Percentiles rank a stretch among this genome's conserved stretches.
phyloP scores from a whole-genome alignment of 1,140 invertebrate species.

The Choristoneura fumiferana region DNA sequence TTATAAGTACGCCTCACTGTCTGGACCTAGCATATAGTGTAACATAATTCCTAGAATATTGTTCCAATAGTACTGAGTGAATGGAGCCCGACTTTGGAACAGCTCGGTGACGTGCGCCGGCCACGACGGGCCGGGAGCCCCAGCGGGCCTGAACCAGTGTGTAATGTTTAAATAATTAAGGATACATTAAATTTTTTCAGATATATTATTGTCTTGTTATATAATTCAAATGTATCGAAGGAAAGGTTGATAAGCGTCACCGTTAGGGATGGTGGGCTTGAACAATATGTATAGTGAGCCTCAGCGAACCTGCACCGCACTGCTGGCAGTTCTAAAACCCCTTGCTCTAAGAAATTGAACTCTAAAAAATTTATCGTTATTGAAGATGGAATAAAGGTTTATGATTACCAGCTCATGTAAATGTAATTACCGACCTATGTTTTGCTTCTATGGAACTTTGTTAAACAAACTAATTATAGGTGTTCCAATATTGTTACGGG shows the following conservation, averaged over 20 bases:
- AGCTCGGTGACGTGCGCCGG: constrained; percentile 29
- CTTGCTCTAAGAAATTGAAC: constrained; percentile 58
- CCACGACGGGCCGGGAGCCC: constrained; percentile 23
- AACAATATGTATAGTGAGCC: constrained; percentile 66
- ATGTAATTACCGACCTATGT: constrained; percentile 65
- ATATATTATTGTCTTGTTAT: constrained; percentile 78
- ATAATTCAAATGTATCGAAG: constrained; percentile 73
- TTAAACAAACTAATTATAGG: constrained; percentile 72
- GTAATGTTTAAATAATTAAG: constrained; percentile 73
- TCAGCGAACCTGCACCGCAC: constrained; percentile 35
- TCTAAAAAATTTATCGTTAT: constrained; percentile 70
- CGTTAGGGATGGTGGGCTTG: constrained; percentile 56
- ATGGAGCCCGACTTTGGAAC: constrained; percentile 56
- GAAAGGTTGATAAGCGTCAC: constrained; percentile 59
- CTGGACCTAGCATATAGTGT: constrained; percentile 44
- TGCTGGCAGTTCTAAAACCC: constrained; percentile 42
- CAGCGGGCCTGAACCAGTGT: constrained; percentile 69
- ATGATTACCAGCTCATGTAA: constrained; percentile 71
- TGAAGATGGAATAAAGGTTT: constrained; percentile 71
- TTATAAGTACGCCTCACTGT: constrained; percentile 34
- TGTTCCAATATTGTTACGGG: constrained; percentile 75
- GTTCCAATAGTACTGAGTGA: constrained; percentile 31
- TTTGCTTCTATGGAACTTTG: constrained; percentile 71
- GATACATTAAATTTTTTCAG: constrained; percentile 76
- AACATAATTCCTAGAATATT: constrained; percentile 32